phyloP scores from a whole-genome alignment of 2,797 vertebrate species.

The Avahi laniger region DNA sequence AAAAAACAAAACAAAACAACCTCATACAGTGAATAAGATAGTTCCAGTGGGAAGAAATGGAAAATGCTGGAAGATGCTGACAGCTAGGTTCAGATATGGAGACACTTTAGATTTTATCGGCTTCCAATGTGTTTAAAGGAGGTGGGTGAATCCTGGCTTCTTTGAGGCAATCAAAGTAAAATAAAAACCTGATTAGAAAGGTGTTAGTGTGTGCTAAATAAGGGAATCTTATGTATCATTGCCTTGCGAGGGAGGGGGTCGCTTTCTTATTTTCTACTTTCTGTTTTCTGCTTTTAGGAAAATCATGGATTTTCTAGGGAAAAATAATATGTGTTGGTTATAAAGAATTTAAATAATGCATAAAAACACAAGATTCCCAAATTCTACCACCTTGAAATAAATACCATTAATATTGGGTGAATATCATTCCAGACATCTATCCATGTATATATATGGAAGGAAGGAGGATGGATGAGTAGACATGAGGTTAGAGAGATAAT shows the following conservation, averaged over 20 bases:
- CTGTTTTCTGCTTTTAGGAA: not conserved
- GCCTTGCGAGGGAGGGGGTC: too few species aligned
- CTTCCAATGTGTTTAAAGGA: conserved; percentile 50
- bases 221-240: not conserved
- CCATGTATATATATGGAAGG: too few species aligned
- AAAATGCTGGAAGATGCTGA: not conserved
- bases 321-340: not conserved
- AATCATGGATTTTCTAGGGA: not conserved
- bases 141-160: conserved; percentile 1
- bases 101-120: not conserved
- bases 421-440: not conserved
- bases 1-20: not conserved
- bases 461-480: not conserved
- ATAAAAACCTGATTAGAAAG: not conserved
- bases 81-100: conserved; percentile 1
- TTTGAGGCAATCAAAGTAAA: not conserved
- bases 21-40: not conserved
- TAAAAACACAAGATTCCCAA: not conserved
- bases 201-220: rapidly evolving
- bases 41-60: not conserved
- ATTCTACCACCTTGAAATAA: not conserved
- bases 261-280: not conserved
- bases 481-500: not conserved
- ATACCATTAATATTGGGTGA: not conserved
- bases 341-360: conserved; percentile 27